Percentiles rank a stretch among this genome's conserved stretches.
Evolutionary conservation across 2,797 vertebrate species (phyloP).

Genomic region (Halcyon leucocephala): DNA sequence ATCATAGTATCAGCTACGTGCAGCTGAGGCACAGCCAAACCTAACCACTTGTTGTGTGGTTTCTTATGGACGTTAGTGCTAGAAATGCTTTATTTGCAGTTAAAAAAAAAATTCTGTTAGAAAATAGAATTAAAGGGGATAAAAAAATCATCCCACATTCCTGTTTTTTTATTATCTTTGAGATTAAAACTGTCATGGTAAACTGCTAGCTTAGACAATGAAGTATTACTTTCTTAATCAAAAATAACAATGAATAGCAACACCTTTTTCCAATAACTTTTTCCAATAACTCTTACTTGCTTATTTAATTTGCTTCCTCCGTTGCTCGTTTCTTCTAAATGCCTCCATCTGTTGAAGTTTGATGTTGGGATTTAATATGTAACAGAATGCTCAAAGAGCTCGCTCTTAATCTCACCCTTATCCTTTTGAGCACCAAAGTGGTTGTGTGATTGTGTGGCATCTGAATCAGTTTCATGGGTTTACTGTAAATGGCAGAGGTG

Average conservation of each 20-base stretch:
- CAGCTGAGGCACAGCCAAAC: background rate
- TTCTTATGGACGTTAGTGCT: background rate
- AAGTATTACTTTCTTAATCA: background rate
- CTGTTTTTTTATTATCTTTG: background rate
- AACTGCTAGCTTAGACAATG: background rate
- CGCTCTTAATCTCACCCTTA: background rate
- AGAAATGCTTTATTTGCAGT: background rate
- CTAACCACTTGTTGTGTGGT: background rate
- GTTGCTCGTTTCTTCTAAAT: background rate
- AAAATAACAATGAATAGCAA: background rate
- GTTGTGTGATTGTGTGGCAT: background rate
- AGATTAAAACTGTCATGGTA: background rate
- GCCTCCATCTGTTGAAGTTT: background rate
- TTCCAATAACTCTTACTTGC: background rate
- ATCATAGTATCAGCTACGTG: background rate
- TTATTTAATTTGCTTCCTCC: background rate
- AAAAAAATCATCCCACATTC: background rate
- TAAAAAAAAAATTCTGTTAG: background rate
- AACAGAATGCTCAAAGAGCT: background rate
- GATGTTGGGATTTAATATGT: background rate
- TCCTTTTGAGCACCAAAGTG: background rate
- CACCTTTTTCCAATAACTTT: background rate
- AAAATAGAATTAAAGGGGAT: background rate
- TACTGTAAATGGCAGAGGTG: background rate
- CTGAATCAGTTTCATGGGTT: background rate